These are phyloP conservation scores for Cylloceria caligata DNA, from an alignment of 2,888 invertebrate genomes.

Conservation along the genomic window DNA sequence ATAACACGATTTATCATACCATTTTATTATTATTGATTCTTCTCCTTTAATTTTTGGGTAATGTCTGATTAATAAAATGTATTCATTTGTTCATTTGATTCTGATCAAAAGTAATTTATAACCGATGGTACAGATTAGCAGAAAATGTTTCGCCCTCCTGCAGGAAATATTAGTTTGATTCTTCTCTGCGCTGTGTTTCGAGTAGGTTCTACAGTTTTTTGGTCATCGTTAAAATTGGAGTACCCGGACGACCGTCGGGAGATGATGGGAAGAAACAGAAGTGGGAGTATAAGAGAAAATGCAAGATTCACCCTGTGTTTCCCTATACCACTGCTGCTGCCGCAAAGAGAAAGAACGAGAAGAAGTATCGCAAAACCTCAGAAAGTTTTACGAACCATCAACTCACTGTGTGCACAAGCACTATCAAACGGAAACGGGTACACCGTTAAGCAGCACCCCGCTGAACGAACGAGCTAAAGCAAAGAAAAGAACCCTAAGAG, in stretches of 20 bases:
- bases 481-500: constrained; percentile 14
- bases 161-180: constrained; percentile 12
- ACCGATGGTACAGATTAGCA: neutral
- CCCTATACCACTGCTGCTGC: neutral
- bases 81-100: neutral
- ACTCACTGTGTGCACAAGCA: constrained; percentile 56
- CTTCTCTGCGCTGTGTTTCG: constrained; percentile 1
- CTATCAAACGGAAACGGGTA: constrained; percentile 53
- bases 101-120: neutral
- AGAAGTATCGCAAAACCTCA: constrained; percentile 53
- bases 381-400: constrained; percentile 62
- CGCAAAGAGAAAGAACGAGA: constrained; percentile 19
- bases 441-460: constrained; percentile 44
- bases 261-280: constrained; percentile 32
- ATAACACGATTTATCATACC: neutral
- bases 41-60: no score
- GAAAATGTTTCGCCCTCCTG: neutral
- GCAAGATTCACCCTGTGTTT: constrained; percentile 20
- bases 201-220: constrained; percentile 63
- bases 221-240: constrained; percentile 63
- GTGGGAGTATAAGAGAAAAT: constrained; percentile 18
- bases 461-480: neutral
- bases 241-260: constrained; percentile 22
- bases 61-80: neutral
- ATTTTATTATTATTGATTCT: neutral